Evolutionary conservation across 2,113 vertebrate genomes (phyloP).

Genomic region (Gymnorhina tibicen): DNA sequence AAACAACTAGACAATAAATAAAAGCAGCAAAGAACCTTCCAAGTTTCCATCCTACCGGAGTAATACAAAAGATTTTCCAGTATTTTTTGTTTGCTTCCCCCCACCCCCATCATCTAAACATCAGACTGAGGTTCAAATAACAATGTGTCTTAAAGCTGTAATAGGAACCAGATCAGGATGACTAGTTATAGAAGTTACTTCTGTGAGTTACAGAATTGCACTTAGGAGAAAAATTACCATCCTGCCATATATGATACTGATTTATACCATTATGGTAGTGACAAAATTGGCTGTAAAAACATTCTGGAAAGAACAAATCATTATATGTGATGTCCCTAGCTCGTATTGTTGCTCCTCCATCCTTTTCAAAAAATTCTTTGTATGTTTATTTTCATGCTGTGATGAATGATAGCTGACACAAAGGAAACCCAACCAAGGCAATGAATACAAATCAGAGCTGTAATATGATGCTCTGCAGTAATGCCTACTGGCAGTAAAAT

Average conservation of each 20-base stretch:
- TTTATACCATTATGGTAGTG: background rate
- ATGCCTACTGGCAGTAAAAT: background rate
- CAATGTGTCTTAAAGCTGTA: background rate
- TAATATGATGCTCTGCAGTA: background rate
- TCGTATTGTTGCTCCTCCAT: background rate
- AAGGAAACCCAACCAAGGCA: background rate
- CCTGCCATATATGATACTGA: background rate
- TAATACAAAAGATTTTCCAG: background rate
- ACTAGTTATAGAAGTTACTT: background rate
- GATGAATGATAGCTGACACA: constrained; percentile 34
- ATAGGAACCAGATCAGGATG: background rate
- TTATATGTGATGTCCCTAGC: background rate
- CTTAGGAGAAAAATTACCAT: background rate
- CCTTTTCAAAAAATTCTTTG: background rate
- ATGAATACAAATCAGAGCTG: background rate
- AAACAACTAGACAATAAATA: background rate
- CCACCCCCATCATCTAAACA: background rate
- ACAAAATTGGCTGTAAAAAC: background rate
- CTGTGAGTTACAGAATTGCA: background rate
- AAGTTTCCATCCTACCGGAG: background rate
- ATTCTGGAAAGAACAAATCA: background rate
- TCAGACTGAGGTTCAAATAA: background rate
- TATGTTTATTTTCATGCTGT: constrained; percentile 26
- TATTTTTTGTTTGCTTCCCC: background rate
- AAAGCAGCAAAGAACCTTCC: background rate